Conservation (phyloP, 2,113 vertebrate genomes). For the Tachysurus fulvidraco region DNA sequence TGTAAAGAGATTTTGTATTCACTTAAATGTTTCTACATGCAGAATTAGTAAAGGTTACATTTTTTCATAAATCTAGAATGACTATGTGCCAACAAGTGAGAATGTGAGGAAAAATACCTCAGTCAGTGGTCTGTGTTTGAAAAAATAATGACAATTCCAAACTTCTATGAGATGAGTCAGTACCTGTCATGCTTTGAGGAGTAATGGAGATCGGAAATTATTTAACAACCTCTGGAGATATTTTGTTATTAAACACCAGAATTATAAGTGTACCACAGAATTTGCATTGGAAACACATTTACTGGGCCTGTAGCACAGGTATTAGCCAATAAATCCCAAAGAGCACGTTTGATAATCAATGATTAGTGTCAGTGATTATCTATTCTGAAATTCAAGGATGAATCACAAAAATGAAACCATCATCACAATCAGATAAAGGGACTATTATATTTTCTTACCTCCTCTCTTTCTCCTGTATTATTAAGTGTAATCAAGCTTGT, state of each 20-base stretch:
- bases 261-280: neutral
- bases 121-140: neutral
- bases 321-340: neutral
- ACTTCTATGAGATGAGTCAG: neutral
- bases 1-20: neutral
- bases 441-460: neutral
- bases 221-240: neutral
- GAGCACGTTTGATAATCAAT: neutral
- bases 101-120: neutral
- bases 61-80: neutral
- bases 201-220: neutral
- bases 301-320: neutral
- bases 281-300: neutral
- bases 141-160: neutral
- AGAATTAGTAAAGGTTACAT: neutral
- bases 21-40: neutral
- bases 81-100: neutral
- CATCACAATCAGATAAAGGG: neutral
- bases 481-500: neutral
- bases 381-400: neutral
- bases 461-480: neutral
- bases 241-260: neutral
- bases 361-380: neutral
- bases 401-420: neutral
- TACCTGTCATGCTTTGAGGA: neutral